Conservation (phyloP, 2,113 vertebrate genomes). For the Desmodus rotundus region DNA sequence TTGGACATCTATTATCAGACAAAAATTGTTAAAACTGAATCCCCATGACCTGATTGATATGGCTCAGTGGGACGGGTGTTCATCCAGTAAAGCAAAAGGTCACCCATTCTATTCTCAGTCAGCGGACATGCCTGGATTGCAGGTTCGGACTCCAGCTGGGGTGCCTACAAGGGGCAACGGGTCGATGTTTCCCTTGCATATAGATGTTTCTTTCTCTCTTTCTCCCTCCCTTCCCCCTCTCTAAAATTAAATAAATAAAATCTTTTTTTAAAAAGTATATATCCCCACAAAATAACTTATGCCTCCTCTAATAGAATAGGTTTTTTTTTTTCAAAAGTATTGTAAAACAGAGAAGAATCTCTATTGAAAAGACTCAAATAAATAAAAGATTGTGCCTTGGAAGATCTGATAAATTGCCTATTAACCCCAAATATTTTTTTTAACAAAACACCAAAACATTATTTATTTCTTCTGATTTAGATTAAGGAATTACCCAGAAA, state of each 20-base stretch:
- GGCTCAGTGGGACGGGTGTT: too few relatives aligned
- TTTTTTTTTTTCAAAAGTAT: neutral
- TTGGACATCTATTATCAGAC: neutral
- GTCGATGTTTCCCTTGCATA: too few relatives aligned
- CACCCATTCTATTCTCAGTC: too few relatives aligned
- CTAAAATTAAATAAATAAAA: too few relatives aligned
- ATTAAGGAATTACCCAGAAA: neutral
- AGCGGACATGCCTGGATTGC: too few relatives aligned
- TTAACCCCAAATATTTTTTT: neutral
- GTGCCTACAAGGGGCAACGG: too few relatives aligned
- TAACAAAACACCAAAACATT: neutral
- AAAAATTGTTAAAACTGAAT: neutral
- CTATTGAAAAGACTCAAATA: neutral
- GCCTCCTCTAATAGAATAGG: neutral
- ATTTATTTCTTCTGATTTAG: neutral
- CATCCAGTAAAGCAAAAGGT: too few relatives aligned
- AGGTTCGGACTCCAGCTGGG: too few relatives aligned
- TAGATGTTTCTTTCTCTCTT: too few relatives aligned
- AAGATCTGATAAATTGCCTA: neutral
- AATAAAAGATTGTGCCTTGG: neutral
- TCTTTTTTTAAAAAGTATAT: too few relatives aligned
- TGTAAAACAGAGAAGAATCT: neutral
- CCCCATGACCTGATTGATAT: too few relatives aligned
- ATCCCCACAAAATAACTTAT: neutral
- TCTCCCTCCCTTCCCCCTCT: too few relatives aligned